These are phyloP conservation scores for Microcebus tavaratra DNA, from an alignment of 2,113 vertebrate species.

Conservation along the genomic window DNA sequence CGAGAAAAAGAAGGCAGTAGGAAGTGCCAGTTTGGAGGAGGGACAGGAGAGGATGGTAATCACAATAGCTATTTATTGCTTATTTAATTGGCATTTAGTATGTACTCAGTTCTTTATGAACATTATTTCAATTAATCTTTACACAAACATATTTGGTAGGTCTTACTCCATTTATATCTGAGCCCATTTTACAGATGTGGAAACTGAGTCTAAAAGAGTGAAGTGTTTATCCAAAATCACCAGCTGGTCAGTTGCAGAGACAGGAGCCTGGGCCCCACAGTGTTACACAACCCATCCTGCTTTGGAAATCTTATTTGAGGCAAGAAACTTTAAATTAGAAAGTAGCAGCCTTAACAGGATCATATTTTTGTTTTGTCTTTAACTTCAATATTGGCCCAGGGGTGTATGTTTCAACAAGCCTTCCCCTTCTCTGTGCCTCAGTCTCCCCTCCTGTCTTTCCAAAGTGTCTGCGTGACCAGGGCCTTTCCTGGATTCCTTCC, in stretches of 20 bases:
- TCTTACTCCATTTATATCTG: background rate
- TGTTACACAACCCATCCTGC: fast-evolving
- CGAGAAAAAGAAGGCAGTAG: background rate
- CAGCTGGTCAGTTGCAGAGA: background rate
- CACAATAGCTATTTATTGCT: background rate
- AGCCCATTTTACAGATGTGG: background rate
- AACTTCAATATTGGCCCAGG: too few relatives aligned
- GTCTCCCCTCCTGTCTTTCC: background rate
- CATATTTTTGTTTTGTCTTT: background rate
- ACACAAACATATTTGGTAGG: background rate
- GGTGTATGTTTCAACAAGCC: background rate
- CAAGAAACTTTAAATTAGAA: background rate
- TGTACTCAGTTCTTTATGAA: background rate
- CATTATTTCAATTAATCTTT: background rate
- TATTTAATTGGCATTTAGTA: background rate
- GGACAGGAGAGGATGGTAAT: too few relatives aligned
- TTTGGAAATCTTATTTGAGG: background rate
- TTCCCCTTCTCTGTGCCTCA: background rate
- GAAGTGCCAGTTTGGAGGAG: too few relatives aligned
- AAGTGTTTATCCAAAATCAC: background rate
- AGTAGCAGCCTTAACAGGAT: background rate
- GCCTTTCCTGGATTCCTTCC: background rate
- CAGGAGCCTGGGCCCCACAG: too few relatives aligned
- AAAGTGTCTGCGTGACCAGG: fast-evolving
- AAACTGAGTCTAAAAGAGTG: background rate